Evolutionary conservation across 2,888 invertebrate genomes (phyloP), one percentile per base, ranked within the genome.

Genomic region (Tubulanus polymorphus): DNA sequence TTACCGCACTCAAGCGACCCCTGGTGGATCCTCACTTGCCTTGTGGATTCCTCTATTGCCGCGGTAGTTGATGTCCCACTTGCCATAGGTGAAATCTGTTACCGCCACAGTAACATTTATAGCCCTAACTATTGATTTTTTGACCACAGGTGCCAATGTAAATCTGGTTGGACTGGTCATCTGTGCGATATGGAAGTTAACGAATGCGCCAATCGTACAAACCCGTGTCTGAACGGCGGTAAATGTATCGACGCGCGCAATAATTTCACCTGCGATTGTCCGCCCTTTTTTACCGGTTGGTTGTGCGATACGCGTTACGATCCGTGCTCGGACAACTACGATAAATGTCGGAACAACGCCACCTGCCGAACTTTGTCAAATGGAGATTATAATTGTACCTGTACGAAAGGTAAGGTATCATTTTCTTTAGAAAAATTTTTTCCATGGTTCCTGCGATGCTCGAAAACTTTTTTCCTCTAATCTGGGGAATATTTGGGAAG

Each of bases 261-360:
- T 18, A 29, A 50, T 8, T 50, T 32, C 32, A 29, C 32, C 6
- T 50, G 50, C 30, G 32, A 27, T n/a, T 50, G 50, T 32, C 50
- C 29, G 8, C n/a, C 25, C 8, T 29, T 29, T 32, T 50, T 29
- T 35, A 50, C 50, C 26, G 50, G 50, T 18, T 23, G 20, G 6
- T 3, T 18, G 6, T 41, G 41, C 23, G 41, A 23, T 5, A 41
- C 23, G 3, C 6, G 41, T 8, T 41, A 41, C 15, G 41, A 41
- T 23, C 41, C 41, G 6, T 41, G 41, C 15, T 18, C 20, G 6
- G 20, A 18, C 6, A 23, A 23, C 23, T 41, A 8, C 15, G 23
- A 41, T 15, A 18, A 5, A 5, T 41, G 41, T 15, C 18, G 6
- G 3, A 41, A 41, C 15, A 41, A 41, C 5, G 41, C 41, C 5